phyloP scores from a whole-genome alignment of 2,888 invertebrate species.

The Caenorhabditis imperialis region DNA sequence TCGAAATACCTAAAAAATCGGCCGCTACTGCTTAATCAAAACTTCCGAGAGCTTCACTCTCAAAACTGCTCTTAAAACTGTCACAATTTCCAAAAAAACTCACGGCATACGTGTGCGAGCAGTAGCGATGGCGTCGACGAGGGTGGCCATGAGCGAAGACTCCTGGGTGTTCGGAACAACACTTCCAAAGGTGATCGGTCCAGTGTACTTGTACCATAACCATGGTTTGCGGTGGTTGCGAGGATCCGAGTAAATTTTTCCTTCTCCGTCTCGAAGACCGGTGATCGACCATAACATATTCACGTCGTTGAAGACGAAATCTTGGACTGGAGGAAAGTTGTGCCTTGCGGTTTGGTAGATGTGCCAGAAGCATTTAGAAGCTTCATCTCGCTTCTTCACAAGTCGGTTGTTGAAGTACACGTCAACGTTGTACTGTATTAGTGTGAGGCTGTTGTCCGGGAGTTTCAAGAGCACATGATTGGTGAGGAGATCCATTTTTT shows the following conservation, averaged over 20 bases:
- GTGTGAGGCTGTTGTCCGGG: neutral
- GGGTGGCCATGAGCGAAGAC: constrained; percentile 1
- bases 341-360: neutral
- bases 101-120: neutral
- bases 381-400: constrained; percentile 16
- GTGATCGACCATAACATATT: constrained; percentile 18
- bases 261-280: neutral
- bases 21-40: too few species aligned
- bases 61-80: too few species aligned
- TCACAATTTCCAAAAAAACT: too few species aligned
- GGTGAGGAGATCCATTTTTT: constrained; percentile 20
- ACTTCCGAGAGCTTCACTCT: too few species aligned
- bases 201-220: neutral
- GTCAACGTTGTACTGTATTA: constrained; percentile 29
- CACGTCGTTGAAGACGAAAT: constrained; percentile 38
- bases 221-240: too few species aligned
- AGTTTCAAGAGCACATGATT: constrained; percentile 31
- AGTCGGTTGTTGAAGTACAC: neutral
- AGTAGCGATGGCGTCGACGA: constrained; percentile 19
- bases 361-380: constrained; percentile 10
- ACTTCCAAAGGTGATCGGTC: neutral
- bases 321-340: too few species aligned
- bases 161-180: constrained; percentile 81
- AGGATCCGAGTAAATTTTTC: neutral
- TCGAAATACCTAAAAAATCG: too few species aligned